Percentiles rank a stretch among this genome's conserved stretches.
Evolutionary conservation across 2,797 vertebrate species (phyloP).

Genomic region (Trachops cirrhosus): DNA sequence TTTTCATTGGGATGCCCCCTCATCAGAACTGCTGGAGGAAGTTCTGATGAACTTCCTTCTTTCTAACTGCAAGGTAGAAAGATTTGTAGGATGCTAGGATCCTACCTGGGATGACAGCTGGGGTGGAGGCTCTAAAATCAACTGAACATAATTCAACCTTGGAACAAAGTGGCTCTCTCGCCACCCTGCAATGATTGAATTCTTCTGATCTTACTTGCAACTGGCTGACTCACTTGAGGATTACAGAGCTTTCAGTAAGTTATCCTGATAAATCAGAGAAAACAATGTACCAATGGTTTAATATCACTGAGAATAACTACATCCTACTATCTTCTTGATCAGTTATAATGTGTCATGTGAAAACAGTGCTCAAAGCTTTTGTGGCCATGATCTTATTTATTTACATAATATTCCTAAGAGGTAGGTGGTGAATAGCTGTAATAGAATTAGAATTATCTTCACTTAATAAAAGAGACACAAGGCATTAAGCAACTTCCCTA

Average conservation of each 20-base stretch:
- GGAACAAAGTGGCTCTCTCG: neutral
- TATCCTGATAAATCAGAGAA: neutral
- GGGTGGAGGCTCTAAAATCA: neutral
- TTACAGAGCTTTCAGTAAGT: neutral
- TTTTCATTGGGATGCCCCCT: neutral
- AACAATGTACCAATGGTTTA: neutral
- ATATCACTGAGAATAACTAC: neutral
- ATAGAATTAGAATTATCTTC: slow-evolving; percentile 23
- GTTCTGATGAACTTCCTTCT: no score
- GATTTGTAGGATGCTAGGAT: neutral
- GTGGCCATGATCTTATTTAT: neutral
- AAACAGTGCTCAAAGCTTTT: neutral
- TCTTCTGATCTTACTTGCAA: neutral
- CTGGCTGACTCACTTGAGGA: neutral
- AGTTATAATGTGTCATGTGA: neutral
- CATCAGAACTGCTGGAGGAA: neutral
- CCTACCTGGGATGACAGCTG: neutral
- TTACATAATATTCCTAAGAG: neutral
- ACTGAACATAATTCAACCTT: neutral
- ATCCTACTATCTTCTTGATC: neutral
- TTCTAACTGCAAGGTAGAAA: neutral
- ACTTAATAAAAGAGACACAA: neutral
- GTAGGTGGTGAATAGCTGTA: neutral
- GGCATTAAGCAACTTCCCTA: neutral
- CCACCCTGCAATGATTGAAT: neutral